Evolutionary conservation across 92 coral and sea anemone genomes (phyloP).

Genomic region (Zoanthus sociatus): DNA sequence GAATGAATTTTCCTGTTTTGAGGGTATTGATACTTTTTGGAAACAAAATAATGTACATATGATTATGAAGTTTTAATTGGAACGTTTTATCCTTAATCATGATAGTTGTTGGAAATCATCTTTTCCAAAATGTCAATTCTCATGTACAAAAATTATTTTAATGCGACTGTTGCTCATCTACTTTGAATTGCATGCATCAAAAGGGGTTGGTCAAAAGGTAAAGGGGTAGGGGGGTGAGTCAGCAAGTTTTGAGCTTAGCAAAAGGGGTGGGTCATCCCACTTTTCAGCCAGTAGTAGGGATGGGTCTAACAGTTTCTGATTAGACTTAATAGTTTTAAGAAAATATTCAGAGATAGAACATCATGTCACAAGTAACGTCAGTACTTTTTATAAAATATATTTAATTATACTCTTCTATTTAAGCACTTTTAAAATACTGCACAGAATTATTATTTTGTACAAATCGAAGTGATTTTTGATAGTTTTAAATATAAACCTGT

Average conservation of each 20-base stretch:
- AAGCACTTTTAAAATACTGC: neutral
- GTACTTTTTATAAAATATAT: no score
- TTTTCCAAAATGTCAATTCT: slow-evolving; percentile 16
- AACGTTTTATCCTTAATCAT: slow-evolving; percentile 7
- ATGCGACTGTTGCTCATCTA: slow-evolving; percentile 17
- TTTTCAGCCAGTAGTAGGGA: neutral
- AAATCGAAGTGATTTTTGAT: neutral
- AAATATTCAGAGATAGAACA: no score
- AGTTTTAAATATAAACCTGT: slow-evolving; percentile 4
- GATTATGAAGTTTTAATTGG: slow-evolving; percentile 6
- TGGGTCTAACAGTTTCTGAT: no score
- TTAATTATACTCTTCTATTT: no score
- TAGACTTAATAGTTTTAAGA: no score
- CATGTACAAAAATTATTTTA: slow-evolving; percentile 1
- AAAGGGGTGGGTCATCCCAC: neutral
- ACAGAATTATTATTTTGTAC: neutral
- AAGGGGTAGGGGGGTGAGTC: neutral
- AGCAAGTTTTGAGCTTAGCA: neutral
- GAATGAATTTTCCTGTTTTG: slow-evolving; percentile 24
- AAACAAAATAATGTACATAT: slow-evolving; percentile 1
- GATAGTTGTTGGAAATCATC: slow-evolving; percentile 10
- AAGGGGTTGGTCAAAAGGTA: slow-evolving; percentile 1
- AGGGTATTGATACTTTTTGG: slow-evolving; percentile 10
- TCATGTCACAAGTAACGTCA: no score
- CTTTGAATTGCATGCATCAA: slow-evolving; percentile 9